phyloP scores from a whole-genome alignment of 2,113 vertebrate species.

The Myrmophylax atrothorax region DNA sequence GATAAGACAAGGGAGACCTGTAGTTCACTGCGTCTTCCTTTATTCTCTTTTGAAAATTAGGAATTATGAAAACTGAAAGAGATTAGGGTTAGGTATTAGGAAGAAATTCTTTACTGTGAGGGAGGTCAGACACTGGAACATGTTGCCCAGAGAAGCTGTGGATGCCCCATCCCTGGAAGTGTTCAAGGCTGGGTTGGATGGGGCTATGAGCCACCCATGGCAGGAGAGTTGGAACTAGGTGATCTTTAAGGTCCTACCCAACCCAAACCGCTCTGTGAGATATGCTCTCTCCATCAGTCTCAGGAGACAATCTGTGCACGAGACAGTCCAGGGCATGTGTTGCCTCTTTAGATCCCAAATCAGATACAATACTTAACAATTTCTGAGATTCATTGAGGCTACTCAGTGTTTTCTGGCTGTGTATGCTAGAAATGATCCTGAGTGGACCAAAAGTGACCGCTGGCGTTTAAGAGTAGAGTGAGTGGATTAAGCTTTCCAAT shows the following conservation, averaged over 20 bases:
- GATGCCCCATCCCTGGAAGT: background rate
- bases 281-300: background rate
- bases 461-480: background rate
- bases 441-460: background rate
- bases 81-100: too few species aligned
- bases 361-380: background rate
- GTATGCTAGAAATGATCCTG: background rate
- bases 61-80: too few species aligned
- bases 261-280: background rate
- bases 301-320: background rate
- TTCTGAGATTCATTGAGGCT: background rate
- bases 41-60: too few species aligned
- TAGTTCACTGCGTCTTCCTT: too few species aligned
- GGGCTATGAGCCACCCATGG: background rate
- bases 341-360: background rate
- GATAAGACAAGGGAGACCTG: too few species aligned
- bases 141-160: background rate
- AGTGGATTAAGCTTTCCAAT: background rate
- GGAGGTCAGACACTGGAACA: background rate
- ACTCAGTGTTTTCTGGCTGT: background rate
- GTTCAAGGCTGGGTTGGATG: background rate
- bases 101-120: too few species aligned
- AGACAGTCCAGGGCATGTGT: background rate
- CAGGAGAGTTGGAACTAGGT: background rate
- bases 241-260: background rate